Evolutionary conservation across 1,140 invertebrate genomes (phyloP), one percentile per base, ranked within the genome.

Genomic region (Arctopsyche grandis): DNA sequence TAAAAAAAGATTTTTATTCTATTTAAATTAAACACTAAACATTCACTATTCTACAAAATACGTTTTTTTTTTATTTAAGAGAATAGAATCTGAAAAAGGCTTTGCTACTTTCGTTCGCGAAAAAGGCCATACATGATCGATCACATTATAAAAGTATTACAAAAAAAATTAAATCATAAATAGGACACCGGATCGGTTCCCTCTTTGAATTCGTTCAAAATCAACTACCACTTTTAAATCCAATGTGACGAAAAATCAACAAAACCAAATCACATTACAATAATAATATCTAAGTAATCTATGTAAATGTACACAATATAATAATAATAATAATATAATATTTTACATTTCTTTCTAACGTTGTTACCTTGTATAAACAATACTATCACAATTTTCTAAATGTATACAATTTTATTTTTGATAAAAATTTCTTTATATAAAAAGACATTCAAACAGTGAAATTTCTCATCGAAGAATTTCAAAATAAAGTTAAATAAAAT

Each of bases 71-170:
- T n/a, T n/a, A n/a, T 5, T 26, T 66, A 66, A 14, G 63, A 66
- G 19, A 66, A 66, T 66, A 66, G 63, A 66, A 66, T 66, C 63
- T 66, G 63, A 66, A 66, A 60, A 66, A 66, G 63, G 63, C 63
- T 66, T 66, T 29, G 63, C 63, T 66, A 66, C 63, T 66, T 66
- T 66, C 63, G 63, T 66, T 66, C 63, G 63, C 63, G 21, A 66
- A 66, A 66, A 52, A 66, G 63, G 63, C 63, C 63, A 66, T 52
- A 52, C 48, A 52, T 52, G 48, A 52, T 66, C 63, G 21, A 22
- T 66, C 63, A 66, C 63, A 26, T 66, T 66, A 66, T 66, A 66
- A 66, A 66, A 66, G 63, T 66, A 66, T 66, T 26, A 46, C 10
- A 52, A 52, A 52, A 52, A 52, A 3, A 52, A 52, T 52, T 52